A percentile compares a stretch with the other conserved stretches of the same genome.
Conservation (phyloP, 2,797 vertebrate genomes). For the Valencia hispanica region DNA sequence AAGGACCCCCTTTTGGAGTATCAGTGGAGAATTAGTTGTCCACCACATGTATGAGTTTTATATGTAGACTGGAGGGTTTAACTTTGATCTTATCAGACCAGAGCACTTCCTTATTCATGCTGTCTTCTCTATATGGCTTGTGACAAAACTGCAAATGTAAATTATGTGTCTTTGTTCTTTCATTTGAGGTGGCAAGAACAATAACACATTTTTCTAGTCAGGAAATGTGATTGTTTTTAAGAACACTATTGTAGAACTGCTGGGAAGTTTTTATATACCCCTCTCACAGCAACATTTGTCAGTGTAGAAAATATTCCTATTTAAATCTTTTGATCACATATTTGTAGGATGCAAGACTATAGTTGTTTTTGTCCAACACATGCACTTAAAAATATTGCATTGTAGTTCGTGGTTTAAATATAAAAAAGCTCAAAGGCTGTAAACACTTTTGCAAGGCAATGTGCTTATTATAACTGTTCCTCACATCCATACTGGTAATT, state of each 20-base stretch:
- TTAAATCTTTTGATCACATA: no score
- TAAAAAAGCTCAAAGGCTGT: background rate
- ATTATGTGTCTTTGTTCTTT: background rate
- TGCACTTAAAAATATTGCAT: background rate
- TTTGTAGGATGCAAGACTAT: no score
- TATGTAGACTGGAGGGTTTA: background rate
- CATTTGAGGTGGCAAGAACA: background rate
- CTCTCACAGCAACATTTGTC: no score
- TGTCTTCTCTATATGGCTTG: background rate
- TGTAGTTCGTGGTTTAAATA: background rate
- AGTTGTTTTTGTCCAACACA: background rate
- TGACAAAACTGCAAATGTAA: background rate
- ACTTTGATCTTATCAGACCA: background rate
- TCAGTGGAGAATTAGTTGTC: background rate
- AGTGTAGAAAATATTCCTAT: no score
- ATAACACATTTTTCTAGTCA: background rate
- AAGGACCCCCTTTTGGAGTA: no score
- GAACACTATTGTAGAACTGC: no score
- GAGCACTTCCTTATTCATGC: background rate
- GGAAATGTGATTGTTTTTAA: no score
- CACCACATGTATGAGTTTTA: background rate
- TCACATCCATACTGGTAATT: background rate
- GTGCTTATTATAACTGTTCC: background rate
- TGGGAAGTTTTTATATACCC: no score
- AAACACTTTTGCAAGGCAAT: background rate